Evolutionary conservation across 2,888 invertebrate genomes (phyloP).

Genomic region (Periphyllus acericola): DNA sequence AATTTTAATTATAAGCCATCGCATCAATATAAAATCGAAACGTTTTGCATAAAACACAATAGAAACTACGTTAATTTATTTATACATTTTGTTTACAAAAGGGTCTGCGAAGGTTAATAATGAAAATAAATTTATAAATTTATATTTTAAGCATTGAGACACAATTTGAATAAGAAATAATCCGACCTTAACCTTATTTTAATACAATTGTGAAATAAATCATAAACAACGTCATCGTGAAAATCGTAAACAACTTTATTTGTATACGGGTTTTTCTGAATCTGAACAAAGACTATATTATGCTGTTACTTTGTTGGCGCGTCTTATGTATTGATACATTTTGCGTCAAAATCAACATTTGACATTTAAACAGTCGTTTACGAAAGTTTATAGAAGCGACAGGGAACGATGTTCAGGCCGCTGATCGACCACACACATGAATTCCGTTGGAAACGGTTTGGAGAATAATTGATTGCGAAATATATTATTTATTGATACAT

Average conservation of each 20-base stretch:
- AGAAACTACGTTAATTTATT: constrained; percentile 28
- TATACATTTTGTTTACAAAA: background rate
- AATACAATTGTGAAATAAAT: constrained; percentile 5
- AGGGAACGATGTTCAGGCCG: no score
- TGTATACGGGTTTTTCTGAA: no score
- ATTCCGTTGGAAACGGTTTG: no score
- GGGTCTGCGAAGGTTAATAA: constrained; percentile 28
- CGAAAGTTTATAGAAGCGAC: background rate
- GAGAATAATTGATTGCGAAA: no score
- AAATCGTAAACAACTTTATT: no score
- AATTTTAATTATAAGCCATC: constrained; percentile 8
- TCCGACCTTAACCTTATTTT: constrained; percentile 9
- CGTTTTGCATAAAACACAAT: constrained; percentile 58
- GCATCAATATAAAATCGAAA: background rate
- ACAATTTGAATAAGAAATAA: constrained; percentile 32
- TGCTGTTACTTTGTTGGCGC: no score
- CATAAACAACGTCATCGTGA: no score
- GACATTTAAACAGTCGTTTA: background rate
- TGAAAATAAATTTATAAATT: constrained; percentile 6
- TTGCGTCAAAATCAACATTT: background rate
- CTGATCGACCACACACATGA: no score
- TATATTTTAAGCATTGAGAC: background rate
- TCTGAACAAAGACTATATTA: no score
- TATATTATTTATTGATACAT: constrained; percentile 66
- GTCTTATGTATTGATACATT: no score